Evolutionary conservation across 2,888 invertebrate genomes (phyloP).

Genomic region (Resseliella maxima): DNA sequence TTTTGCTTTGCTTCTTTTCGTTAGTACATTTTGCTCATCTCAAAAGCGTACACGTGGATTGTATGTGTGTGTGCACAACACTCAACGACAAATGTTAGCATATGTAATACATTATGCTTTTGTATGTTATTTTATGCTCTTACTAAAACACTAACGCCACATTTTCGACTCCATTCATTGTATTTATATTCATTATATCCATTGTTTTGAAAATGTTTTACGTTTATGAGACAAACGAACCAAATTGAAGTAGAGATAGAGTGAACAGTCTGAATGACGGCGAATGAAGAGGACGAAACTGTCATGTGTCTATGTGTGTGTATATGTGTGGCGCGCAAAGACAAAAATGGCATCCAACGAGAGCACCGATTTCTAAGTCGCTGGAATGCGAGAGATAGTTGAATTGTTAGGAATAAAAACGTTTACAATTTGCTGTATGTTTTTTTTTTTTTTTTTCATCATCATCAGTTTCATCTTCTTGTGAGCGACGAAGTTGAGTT

Average conservation of each 20-base stretch:
- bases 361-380: not conserved
- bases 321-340: not conserved
- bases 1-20: not conserved
- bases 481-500: not conserved
- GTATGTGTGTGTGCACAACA: not conserved
- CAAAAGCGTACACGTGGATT: not conserved
- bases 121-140: conserved; percentile 21
- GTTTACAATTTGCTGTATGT: not conserved
- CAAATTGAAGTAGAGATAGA: not conserved
- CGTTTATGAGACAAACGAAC: conserved; percentile 47
- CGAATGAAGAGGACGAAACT: not conserved
- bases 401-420: conserved; percentile 7
- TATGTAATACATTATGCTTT: conserved; percentile 26
- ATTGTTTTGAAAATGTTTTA: conserved; percentile 54
- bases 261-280: not conserved
- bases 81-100: conserved; percentile 45
- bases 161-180: conserved; percentile 41
- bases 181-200: conserved; percentile 40
- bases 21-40: not conserved
- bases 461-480: not conserved
- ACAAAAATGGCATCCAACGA: not conserved
- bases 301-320: not conserved
- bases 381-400: not conserved
- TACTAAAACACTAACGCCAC: conserved; percentile 25
- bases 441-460: not conserved